phyloP scores from a whole-genome alignment of 1,140 invertebrate species.

The Platyura marginata region DNA sequence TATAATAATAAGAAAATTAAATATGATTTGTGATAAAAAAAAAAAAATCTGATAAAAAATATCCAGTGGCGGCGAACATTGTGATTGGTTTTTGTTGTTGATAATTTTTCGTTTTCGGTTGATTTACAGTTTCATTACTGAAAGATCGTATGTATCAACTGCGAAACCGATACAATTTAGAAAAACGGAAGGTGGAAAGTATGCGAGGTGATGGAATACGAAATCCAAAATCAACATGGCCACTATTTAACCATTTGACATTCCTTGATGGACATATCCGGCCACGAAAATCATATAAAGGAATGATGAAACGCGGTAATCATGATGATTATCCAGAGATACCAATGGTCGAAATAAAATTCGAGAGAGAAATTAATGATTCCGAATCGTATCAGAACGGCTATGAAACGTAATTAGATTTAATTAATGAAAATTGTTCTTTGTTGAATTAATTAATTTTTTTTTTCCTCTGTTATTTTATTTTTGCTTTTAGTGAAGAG shows the following conservation, averaged over 20 bases:
- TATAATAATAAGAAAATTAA: too few relatives aligned
- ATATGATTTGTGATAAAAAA: too few relatives aligned
- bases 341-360: too few relatives aligned
- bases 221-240: constrained; percentile 15
- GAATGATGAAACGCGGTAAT: too few relatives aligned
- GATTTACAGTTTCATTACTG: constrained; percentile 14
- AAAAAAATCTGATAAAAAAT: too few relatives aligned
- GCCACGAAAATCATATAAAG: constrained; percentile 17
- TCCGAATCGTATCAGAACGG: neutral
- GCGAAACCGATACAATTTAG: constrained; percentile 23
- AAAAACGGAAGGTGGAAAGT: constrained; percentile 19
- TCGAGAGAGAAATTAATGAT: too few relatives aligned
- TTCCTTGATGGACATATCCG: constrained; percentile 22
- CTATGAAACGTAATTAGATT: neutral
- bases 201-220: constrained; percentile 6
- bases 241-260: constrained; percentile 17
- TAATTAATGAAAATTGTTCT: too few relatives aligned
- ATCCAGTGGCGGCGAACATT: too few relatives aligned
- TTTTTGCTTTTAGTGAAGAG: too few relatives aligned
- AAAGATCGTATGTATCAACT: constrained; percentile 21
- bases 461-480: too few relatives aligned
- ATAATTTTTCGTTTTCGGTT: neutral
- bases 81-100: neutral
- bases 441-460: too few relatives aligned
- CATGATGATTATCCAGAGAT: too few relatives aligned